These are phyloP conservation scores for Drosophila barbarae DNA, from an alignment of 2,888 invertebrate species.

Conservation along the genomic window DNA sequence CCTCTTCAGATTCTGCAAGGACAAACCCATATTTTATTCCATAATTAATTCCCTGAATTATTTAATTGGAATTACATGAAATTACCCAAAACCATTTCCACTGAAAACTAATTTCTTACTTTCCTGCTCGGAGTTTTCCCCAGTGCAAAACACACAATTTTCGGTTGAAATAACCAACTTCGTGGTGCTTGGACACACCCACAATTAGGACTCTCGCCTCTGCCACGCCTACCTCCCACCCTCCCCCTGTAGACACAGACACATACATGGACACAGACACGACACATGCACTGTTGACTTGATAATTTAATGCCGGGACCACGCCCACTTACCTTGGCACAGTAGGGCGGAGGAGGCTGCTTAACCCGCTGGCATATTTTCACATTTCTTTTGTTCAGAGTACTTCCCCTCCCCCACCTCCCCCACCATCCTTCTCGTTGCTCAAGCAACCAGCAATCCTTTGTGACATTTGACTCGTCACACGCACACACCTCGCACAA, in stretches of 20 bases:
- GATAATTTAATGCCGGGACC: slow-evolving; percentile 60
- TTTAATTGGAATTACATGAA: not conserved
- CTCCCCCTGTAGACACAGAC: not conserved
- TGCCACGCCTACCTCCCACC: slow-evolving; percentile 1
- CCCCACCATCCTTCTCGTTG: slow-evolving; percentile 40
- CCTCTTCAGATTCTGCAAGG: not conserved
- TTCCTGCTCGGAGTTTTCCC: not conserved
- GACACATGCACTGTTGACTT: slow-evolving; percentile 57
- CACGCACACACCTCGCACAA: slow-evolving; percentile 24
- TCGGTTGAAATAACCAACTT: slow-evolving; percentile 9
- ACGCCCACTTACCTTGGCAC: slow-evolving; percentile 1
- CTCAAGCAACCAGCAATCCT: slow-evolving; percentile 58
- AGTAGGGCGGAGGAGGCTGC: slow-evolving; percentile 15
- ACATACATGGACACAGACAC: slow-evolving; percentile 2
- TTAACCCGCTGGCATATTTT: slow-evolving; percentile 64
- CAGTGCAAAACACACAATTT: not conserved
- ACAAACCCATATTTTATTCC: not conserved
- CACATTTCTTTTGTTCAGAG: slow-evolving; percentile 59
- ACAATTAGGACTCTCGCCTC: slow-evolving; percentile 7
- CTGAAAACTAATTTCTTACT: not conserved
- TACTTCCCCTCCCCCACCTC: slow-evolving; percentile 8
- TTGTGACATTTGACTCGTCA: slow-evolving; percentile 65
- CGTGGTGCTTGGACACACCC: slow-evolving; percentile 26
- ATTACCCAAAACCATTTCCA: not conserved
- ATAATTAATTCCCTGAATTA: not conserved